A percentile compares a stretch with the other conserved stretches of the same genome.
Conservation (phyloP, 2,113 vertebrate species). For the Perca fluviatilis region DNA sequence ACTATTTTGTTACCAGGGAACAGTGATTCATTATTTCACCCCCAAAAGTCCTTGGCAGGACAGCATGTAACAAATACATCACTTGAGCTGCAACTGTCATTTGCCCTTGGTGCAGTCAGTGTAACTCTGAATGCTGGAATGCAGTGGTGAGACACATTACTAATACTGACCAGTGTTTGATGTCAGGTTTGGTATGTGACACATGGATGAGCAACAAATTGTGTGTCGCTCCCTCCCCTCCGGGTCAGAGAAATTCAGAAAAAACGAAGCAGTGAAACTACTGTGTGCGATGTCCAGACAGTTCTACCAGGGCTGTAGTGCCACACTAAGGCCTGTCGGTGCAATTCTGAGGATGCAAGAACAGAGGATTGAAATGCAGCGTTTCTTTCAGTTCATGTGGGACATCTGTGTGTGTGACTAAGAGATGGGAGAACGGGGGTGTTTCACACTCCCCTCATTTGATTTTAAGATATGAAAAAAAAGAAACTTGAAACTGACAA, state of each 20-base stretch:
- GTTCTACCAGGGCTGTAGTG: not conserved
- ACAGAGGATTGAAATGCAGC: not conserved
- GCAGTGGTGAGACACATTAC: conserved; percentile 13
- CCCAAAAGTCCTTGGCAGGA: not conserved
- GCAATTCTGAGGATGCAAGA: not conserved
- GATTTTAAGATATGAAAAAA: not conserved
- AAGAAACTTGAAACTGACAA: not conserved
- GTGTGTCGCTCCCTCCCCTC: not conserved
- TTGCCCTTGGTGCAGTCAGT: not conserved
- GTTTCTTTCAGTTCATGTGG: not conserved
- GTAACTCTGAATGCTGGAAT: conserved; percentile 5
- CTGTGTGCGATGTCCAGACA: not conserved
- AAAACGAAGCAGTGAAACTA: not conserved
- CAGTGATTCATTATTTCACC: not conserved
- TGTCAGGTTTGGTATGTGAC: conserved; percentile 57
- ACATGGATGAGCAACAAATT: conserved; percentile 58
- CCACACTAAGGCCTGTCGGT: not conserved
- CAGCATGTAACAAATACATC: not conserved
- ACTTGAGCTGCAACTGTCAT: not conserved
- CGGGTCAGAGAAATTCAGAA: not conserved
- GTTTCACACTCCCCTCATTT: not conserved
- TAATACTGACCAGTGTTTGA: conserved; percentile 33
- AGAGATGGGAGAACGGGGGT: not conserved
- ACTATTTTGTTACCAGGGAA: not conserved
- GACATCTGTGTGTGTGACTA: not conserved